These are phyloP conservation scores for Xerus rutilus DNA, from an alignment of 2,797 vertebrate genomes.

Conservation along the genomic window DNA sequence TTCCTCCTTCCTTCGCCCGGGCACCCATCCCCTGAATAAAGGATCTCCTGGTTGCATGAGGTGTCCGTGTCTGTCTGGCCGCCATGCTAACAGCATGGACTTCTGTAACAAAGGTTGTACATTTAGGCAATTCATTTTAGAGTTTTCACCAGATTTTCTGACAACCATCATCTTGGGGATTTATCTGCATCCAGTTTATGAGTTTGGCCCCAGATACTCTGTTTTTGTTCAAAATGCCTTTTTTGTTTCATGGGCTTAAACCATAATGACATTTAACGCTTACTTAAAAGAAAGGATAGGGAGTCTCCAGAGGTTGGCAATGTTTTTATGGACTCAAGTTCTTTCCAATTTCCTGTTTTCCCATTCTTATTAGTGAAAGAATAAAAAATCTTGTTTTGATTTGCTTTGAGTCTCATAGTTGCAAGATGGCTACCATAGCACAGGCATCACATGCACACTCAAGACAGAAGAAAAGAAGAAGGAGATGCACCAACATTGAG, in stretches of 20 bases:
- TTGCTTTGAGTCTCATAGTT: neutral
- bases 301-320: neutral
- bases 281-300: neutral
- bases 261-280: neutral
- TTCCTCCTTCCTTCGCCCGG: too few species aligned
- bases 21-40: too few species aligned
- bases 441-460: neutral
- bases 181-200: neutral
- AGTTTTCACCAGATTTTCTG: conserved; percentile 14
- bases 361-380: neutral
- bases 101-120: neutral
- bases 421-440: neutral
- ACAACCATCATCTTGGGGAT: neutral
- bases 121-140: neutral
- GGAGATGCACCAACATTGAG: neutral
- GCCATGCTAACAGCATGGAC: neutral
- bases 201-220: neutral
- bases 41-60: too few species aligned
- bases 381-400: neutral
- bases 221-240: neutral
- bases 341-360: neutral
- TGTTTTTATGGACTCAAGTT: neutral
- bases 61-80: too few species aligned
- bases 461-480: neutral
- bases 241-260: neutral